These are phyloP conservation scores for Phragmatobia fuliginosa DNA, from an alignment of 2,888 invertebrate genomes.

Conservation along the genomic window DNA sequence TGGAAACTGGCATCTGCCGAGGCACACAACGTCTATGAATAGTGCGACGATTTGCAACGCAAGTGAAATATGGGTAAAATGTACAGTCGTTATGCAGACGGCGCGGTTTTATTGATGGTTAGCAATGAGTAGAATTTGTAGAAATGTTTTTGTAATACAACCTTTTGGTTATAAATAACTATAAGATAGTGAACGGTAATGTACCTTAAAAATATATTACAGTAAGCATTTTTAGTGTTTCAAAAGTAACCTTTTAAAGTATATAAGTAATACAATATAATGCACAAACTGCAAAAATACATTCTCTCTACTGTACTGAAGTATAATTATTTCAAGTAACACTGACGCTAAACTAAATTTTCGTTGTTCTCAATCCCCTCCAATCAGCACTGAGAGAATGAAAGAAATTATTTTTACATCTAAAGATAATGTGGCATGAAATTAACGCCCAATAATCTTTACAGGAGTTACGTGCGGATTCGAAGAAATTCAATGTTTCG, in stretches of 20 bases:
- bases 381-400: neutral
- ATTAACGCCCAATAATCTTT: neutral
- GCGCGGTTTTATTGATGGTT: slow-evolving; percentile 57
- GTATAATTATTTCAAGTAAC: neutral
- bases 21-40: slow-evolving; percentile 56
- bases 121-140: slow-evolving; percentile 34
- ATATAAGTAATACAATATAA: neutral
- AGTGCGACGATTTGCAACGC: slow-evolving; percentile 60
- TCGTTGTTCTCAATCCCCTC: neutral
- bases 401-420: neutral
- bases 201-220: neutral
- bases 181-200: neutral
- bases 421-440: neutral
- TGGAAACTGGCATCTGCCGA: slow-evolving; percentile 57
- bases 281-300: neutral
- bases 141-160: slow-evolving; percentile 32
- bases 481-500: neutral
- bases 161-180: slow-evolving; percentile 17
- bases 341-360: neutral
- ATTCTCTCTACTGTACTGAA: neutral
- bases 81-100: slow-evolving; percentile 49
- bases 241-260: neutral
- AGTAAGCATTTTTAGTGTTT: slow-evolving; percentile 1
- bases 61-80: slow-evolving; percentile 58
- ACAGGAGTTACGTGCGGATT: neutral